Base-by-base conservation (phyloP, 2,888 invertebrate species). In the Agapostemon virescens region DNA sequence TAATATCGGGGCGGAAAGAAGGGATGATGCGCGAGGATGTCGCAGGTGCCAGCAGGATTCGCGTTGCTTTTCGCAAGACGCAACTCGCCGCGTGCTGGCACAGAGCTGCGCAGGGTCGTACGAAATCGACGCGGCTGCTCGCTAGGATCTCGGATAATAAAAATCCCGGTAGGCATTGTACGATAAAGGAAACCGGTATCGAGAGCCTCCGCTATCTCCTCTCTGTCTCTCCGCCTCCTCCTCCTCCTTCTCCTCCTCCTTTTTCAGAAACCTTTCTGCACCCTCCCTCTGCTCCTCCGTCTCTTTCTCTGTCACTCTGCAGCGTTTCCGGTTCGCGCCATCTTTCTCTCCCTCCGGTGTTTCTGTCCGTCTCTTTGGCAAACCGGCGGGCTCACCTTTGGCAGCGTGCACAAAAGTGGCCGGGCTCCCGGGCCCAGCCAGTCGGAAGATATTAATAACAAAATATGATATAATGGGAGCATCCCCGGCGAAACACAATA, bases 381-480 rank as follows among this genome's bases (percentile, higher is more conserved):
- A 68, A 61, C 58, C 66, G 71, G 68, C 84, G 73, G 82, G 75
- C 70, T 81, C 80, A 84, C 82, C 84, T 81, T 82, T 82, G 81
- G 81, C 85, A 73, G 79, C 83, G n/a, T n/a, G 85, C 82, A 92
- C 91, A 92, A 91, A 91, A 90, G 90, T 90, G 89, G 86, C 87
- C 89, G 90, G 87, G 90, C 90, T 88, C 85, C 89, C 85, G 85
- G 82, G 86, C 85, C 85, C 91, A 92, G 84, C 89, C 92, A 92
- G 92, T 92, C 92, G 88, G 91, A 92, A 92, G 92, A 92, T 92
- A 92, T 92, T 92, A 92, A 92, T 92, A 92, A 92, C 92, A 91
- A 92, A 92, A 92, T 91, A 92, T 92, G 91, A 92, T 92, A 92
- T 91, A 92, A 92, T 92, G 88, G 91, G 87, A 90, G 91, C 91